Conservation (phyloP, 2,797 vertebrate species). For the Hydrolagus colliei region DNA sequence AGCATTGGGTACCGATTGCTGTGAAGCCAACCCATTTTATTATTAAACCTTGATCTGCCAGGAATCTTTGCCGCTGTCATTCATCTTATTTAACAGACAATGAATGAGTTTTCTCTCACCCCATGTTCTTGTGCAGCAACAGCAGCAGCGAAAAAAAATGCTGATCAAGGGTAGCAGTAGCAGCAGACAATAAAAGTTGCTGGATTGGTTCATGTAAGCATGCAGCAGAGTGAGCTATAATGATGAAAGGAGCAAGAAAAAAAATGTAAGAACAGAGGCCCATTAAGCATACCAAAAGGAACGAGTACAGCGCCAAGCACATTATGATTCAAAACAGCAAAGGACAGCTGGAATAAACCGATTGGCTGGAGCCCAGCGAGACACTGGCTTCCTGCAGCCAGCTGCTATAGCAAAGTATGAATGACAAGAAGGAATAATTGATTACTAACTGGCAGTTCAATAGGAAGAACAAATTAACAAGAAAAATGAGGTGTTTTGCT, state of each 20-base stretch:
- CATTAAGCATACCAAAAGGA: conserved; percentile 48
- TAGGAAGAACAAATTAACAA: conserved; percentile 65
- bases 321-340: conserved; percentile 62
- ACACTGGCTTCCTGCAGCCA: conserved; percentile 78
- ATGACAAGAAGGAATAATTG: conserved; percentile 80
- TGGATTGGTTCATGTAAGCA: conserved; percentile 33
- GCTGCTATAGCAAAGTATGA: conserved; percentile 74
- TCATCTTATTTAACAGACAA: conserved; percentile 42
- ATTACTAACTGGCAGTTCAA: conserved; percentile 73
- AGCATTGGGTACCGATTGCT: conserved; percentile 61
- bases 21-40: conserved; percentile 83
- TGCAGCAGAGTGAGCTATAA: conserved; percentile 49
- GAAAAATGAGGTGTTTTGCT: conserved; percentile 52
- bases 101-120: conserved; percentile 46
- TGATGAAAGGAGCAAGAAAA: conserved; percentile 56
- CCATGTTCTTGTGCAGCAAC: conserved; percentile 43
- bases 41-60: conserved; percentile 77
- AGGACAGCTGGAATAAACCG: conserved; percentile 67
- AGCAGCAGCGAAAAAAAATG: conserved; percentile 50
- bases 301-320: conserved; percentile 60
- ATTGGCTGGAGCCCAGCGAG: conserved; percentile 70
- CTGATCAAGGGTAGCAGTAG: conserved; percentile 28
- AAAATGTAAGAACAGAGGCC: conserved; percentile 53
- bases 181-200: conserved; percentile 38
- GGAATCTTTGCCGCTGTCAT: conserved; percentile 54